These are phyloP conservation scores for Amia ocellicauda DNA, from an alignment of 2,113 vertebrate species.

Conservation along the genomic window DNA sequence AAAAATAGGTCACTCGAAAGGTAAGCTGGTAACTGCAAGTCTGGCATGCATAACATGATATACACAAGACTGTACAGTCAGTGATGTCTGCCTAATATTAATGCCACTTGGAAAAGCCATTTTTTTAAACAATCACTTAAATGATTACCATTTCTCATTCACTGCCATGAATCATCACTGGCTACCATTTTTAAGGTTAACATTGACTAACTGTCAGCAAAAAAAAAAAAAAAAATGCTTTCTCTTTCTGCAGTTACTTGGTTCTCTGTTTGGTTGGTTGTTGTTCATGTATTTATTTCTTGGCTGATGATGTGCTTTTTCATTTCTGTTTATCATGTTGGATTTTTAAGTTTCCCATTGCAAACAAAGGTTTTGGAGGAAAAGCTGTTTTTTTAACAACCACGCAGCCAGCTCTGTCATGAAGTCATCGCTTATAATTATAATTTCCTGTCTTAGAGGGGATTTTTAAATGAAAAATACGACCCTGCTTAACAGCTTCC, in stretches of 20 bases:
- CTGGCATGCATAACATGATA: constrained; percentile 69
- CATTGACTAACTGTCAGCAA: constrained; percentile 60
- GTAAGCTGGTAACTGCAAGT: constrained; percentile 74
- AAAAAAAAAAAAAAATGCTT: constrained; percentile 63
- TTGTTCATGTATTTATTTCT: constrained; percentile 31
- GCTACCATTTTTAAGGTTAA: constrained; percentile 55
- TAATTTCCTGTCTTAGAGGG: constrained; percentile 57
- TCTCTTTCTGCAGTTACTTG: constrained; percentile 33
- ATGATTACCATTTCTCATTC: constrained; percentile 60
- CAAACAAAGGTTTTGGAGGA: constrained; percentile 24
- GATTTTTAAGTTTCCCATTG: constrained; percentile 46
- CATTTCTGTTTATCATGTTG: constrained; percentile 43
- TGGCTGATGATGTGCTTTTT: constrained; percentile 47
- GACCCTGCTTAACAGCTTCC: constrained; percentile 47
- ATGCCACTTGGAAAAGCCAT: constrained; percentile 49
- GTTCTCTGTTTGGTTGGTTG: constrained; percentile 26
- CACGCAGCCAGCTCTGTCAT: constrained; percentile 21
- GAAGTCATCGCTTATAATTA: constrained; percentile 35
- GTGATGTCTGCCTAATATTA: constrained; percentile 39
- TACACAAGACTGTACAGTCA: constrained; percentile 56
- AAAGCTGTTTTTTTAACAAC: constrained; percentile 20
- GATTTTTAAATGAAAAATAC: constrained; percentile 39
- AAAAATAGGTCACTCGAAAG: constrained; percentile 85
- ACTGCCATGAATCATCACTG: constrained; percentile 54
- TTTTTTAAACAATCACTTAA: constrained; percentile 54